A percentile compares a stretch with the other conserved stretches of the same genome.
phyloP scores from a whole-genome alignment of 2,888 invertebrate species.

The Drosophila mayaguana region DNA sequence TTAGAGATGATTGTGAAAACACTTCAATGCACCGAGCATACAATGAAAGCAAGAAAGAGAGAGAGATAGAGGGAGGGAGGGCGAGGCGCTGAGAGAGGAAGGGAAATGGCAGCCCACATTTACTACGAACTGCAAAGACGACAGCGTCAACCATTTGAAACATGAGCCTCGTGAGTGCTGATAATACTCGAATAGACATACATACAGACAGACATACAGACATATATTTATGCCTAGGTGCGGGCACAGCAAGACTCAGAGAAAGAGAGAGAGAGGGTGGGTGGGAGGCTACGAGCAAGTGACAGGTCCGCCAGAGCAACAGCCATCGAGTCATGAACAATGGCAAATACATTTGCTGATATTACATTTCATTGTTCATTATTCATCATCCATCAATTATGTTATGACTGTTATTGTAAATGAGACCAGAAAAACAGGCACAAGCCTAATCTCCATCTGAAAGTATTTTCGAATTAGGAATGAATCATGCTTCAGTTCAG shows the following conservation, averaged over 20 bases:
- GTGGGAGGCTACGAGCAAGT: slow-evolving; percentile 16
- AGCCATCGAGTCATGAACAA: slow-evolving; percentile 41
- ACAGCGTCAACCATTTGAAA: slow-evolving; percentile 63
- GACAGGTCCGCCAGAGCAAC: slow-evolving; percentile 11
- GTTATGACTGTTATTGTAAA: not conserved
- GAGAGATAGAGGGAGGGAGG: not conserved
- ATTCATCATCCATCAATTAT: slow-evolving; percentile 2
- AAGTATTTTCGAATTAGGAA: not conserved
- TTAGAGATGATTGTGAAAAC: slow-evolving; percentile 61
- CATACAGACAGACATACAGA: not conserved
- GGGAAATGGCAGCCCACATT: slow-evolving; percentile 28
- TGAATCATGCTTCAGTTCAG: not conserved
- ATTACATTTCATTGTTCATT: slow-evolving; percentile 11
- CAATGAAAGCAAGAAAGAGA: not conserved
- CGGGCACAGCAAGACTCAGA: slow-evolving; percentile 21
- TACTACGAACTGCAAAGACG: slow-evolving; percentile 18
- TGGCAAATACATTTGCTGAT: slow-evolving; percentile 7
- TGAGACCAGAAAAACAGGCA: not conserved
- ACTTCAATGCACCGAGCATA: slow-evolving; percentile 37
- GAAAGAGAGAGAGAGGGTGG: not conserved
- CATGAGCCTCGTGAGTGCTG: slow-evolving; percentile 77
- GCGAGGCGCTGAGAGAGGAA: not conserved
- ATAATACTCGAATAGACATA: slow-evolving; percentile 45
- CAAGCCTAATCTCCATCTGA: not conserved
- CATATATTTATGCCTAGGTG: slow-evolving; percentile 7